These are phyloP conservation scores for Aethes cnicana DNA, from an alignment of 2,888 invertebrate species.

Conservation along the genomic window DNA sequence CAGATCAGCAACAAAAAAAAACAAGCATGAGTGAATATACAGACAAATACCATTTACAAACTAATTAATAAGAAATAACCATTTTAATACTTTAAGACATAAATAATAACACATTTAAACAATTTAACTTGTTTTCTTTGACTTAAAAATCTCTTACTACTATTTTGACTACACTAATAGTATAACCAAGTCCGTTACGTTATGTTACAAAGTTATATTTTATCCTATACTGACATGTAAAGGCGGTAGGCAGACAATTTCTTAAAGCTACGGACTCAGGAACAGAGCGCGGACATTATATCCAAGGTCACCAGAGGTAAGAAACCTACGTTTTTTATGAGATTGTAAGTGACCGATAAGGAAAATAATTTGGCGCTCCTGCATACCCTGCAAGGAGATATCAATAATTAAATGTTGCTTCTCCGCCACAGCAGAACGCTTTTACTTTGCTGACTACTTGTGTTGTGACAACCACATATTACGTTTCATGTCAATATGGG, in stretches of 20 bases:
- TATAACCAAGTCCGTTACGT: slow-evolving; percentile 79
- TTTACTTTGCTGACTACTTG: neutral
- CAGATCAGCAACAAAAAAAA: slow-evolving; percentile 57
- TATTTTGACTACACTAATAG: slow-evolving; percentile 81
- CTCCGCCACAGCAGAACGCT: neutral
- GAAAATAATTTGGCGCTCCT: slow-evolving; percentile 9
- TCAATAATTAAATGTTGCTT: neutral
- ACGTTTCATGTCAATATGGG: slow-evolving; percentile 27
- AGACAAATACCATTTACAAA: slow-evolving; percentile 78
- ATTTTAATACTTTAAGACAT: slow-evolving; percentile 83
- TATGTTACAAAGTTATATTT: slow-evolving; percentile 70
- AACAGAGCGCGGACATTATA: slow-evolving; percentile 61
- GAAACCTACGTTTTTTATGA: neutral
- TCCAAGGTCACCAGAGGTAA: slow-evolving; percentile 3
- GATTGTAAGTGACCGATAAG: slow-evolving; percentile 6
- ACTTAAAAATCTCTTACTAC: slow-evolving; percentile 80
- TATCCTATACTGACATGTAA: slow-evolving; percentile 79
- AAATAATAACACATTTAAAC: slow-evolving; percentile 83
- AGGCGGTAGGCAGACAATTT: slow-evolving; percentile 82
- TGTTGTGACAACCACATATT: neutral
- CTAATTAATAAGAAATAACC: slow-evolving; percentile 83
- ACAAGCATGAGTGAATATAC: slow-evolving; percentile 65
- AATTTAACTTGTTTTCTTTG: slow-evolving; percentile 82
- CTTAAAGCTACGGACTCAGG: slow-evolving; percentile 76
- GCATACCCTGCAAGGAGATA: slow-evolving; percentile 2